Evolutionary conservation across 2,113 vertebrate genomes (phyloP).

Genomic region (Poeciliopsis retropinna): DNA sequence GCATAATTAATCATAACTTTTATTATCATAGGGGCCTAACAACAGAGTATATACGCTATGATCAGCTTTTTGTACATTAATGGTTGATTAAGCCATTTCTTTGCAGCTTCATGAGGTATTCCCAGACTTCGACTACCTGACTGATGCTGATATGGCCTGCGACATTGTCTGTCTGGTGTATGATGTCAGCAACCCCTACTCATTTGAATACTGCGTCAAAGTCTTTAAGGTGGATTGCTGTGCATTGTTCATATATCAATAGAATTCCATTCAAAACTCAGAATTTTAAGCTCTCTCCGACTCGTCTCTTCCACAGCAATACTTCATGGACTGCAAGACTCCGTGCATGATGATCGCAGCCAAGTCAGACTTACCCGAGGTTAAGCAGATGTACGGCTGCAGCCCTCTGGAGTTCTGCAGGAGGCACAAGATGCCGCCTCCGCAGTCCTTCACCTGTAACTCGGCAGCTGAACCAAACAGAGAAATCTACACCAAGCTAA

Average conservation of each 20-base stretch:
- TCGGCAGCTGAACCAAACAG: constrained; percentile 85
- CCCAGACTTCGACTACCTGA: constrained; percentile 89
- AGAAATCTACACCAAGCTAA: constrained; percentile 94
- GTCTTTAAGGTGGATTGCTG: constrained; percentile 88
- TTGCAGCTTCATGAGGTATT: constrained; percentile 89
- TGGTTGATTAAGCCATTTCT: not conserved
- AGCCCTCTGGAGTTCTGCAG: constrained; percentile 94
- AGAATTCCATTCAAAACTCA: not conserved
- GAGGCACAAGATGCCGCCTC: constrained; percentile 96
- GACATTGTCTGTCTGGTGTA: constrained; percentile 94
- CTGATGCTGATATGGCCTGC: constrained; percentile 88
- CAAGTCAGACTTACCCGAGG: constrained; percentile 94
- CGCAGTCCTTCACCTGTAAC: constrained; percentile 93
- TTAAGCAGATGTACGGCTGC: constrained; percentile 88
- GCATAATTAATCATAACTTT: no score
- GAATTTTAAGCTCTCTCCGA: fast-evolving
- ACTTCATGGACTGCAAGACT: constrained; percentile 94
- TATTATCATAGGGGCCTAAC: no score
- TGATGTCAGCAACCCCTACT: constrained; percentile 92
- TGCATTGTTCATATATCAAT: not conserved
- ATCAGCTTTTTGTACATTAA: not conserved
- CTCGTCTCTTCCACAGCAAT: constrained; percentile 81
- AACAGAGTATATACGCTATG: no score
- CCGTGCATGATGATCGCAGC: constrained; percentile 93
- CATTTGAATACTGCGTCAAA: constrained; percentile 94